Evolutionary conservation across 1,140 invertebrate genomes (phyloP).

Genomic region (Drosophila santomea): DNA sequence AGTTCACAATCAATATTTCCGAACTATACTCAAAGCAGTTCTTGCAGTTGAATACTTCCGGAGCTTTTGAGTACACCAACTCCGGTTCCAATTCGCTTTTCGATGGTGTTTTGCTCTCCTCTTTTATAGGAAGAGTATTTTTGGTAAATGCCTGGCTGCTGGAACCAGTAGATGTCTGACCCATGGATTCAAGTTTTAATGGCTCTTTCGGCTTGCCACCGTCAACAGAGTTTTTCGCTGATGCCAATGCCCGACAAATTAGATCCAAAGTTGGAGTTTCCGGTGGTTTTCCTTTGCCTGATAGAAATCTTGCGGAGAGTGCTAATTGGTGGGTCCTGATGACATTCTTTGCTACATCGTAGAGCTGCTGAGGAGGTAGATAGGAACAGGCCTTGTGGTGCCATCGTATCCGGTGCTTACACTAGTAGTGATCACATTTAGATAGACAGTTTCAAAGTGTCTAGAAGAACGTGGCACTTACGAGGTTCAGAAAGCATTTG

Average conservation of each 20-base stretch:
- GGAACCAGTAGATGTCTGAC: background rate
- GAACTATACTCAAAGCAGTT: background rate
- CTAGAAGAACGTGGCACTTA: background rate
- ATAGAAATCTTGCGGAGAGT: too few relatives aligned
- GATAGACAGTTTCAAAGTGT: background rate
- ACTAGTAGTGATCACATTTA: background rate
- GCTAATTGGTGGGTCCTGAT: background rate
- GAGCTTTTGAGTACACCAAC: rapidly evolving
- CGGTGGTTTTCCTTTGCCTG: background rate
- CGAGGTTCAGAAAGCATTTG: background rate
- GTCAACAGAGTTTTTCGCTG: background rate
- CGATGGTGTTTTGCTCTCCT: background rate
- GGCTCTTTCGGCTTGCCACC: background rate
- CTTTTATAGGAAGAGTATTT: background rate
- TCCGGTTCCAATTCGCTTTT: background rate
- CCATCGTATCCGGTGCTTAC: constrained; percentile 1
- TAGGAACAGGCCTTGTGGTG: background rate
- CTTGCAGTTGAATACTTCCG: constrained; percentile 9
- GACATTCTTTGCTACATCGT: background rate
- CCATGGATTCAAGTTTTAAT: background rate
- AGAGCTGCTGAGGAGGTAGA: background rate
- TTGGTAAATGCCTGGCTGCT: background rate
- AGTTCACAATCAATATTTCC: background rate
- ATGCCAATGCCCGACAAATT: background rate
- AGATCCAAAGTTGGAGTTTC: constrained; percentile 11